These are phyloP conservation scores for Mimachlamys varia DNA, from an alignment of 2,888 invertebrate genomes.

Conservation along the genomic window DNA sequence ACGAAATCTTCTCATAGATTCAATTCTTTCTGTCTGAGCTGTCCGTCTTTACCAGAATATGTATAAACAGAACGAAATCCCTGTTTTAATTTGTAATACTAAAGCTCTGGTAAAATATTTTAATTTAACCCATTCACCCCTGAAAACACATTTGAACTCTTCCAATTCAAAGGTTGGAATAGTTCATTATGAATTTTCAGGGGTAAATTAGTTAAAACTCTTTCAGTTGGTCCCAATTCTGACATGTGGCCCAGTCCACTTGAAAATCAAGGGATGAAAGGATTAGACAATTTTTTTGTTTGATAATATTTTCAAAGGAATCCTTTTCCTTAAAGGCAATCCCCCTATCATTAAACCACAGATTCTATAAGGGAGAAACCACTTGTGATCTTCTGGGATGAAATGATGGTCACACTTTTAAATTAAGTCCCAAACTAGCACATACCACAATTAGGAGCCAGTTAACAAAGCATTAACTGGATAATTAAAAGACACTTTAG, in stretches of 20 bases:
- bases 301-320: background rate
- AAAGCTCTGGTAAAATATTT: too few species aligned
- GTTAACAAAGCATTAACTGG: background rate
- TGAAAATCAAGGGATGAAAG: background rate
- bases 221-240: background rate
- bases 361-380: background rate
- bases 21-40: background rate
- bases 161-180: too few species aligned
- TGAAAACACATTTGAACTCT: too few species aligned
- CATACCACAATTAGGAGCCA: background rate
- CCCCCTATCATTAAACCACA: background rate
- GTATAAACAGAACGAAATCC: too few species aligned
- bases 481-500: slow-evolving; percentile 18
- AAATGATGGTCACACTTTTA: slow-evolving; percentile 27
- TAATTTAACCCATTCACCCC: background rate
- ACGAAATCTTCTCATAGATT: background rate
- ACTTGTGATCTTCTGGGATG: background rate
- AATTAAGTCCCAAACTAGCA: background rate
- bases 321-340: background rate
- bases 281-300: background rate
- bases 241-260: background rate
- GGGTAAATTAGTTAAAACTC: too few species aligned
- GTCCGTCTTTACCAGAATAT: too few species aligned
- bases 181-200: too few species aligned
- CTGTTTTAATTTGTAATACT: too few species aligned